Evolutionary conservation across 2,888 invertebrate species (phyloP), one percentile per base, ranked within the genome.

Genomic region (Nineta flava): DNA sequence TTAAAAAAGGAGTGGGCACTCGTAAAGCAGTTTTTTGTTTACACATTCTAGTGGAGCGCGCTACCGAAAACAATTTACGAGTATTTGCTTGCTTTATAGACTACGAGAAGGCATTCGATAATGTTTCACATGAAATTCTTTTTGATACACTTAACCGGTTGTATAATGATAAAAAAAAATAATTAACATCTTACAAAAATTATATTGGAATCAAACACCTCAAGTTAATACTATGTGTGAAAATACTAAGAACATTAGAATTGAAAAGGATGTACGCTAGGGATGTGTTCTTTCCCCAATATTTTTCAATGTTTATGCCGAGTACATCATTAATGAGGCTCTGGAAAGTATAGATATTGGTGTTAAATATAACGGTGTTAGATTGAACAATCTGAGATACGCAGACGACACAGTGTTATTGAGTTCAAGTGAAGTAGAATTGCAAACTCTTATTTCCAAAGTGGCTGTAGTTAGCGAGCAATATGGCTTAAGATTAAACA

Each of bases 201-300:
- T 16, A 9, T 43, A 43, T 17, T 43, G 43, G 43, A 15, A 15
- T 43, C 43, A 43, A 43, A 17, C 13, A 15, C 13, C 43, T 4
- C 12, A 43, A 43, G 43, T 15, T 16, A n/a, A 1, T 2, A 43
- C 43, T 17, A 3, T 9, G 2, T 42, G 13, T 42, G 42, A 13
- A n/a, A 42, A 13, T 42, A 42, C 42, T 10, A 2, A 13, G 2
- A 2, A n/a, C 3, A 42, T 42, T 42, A 5, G 4, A 6, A 6
- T 41, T 13, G 41, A 41, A 15, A 41, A 41, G n/a, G 41, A n/a
- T 9, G 41, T 41, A 12, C 41, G 41, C 7, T n/a, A 41, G 15
- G 41, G 41, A n/a, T 41, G 41, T 41, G 41, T 41, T 41, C 41
- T 41, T 7, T 41, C 13, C 41, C 41, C n/a, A n/a, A n/a, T n/a